These are phyloP conservation scores for Eublepharis macularius DNA, from an alignment of 2,113 vertebrate genomes.

Conservation along the genomic window DNA sequence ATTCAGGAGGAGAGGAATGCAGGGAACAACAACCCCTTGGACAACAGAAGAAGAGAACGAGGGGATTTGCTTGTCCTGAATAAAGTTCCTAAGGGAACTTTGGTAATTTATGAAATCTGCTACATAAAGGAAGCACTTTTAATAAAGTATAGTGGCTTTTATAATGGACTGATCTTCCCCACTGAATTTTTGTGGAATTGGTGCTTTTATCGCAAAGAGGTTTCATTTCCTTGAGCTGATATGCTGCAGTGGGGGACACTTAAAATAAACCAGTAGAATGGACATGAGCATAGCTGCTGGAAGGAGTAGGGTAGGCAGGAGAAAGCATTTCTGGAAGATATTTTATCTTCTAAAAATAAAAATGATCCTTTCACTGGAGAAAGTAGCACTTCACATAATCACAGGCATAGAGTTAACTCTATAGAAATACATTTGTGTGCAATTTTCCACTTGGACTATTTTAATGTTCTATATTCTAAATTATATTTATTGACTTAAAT, in stretches of 20 bases:
- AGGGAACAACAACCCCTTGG: too few relatives aligned
- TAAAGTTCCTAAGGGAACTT: too few relatives aligned
- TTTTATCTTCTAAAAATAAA: background rate
- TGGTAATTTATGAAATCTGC: too few relatives aligned
- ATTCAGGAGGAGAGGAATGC: too few relatives aligned
- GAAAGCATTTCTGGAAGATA: background rate
- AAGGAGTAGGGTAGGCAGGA: too few relatives aligned
- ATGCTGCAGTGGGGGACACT: background rate
- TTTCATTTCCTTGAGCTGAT: background rate
- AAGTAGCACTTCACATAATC: background rate
- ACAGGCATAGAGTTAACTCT: background rate
- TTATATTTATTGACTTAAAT: background rate
- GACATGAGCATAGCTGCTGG: background rate
- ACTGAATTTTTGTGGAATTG: too few relatives aligned
- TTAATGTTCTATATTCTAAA: background rate
- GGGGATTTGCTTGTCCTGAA: too few relatives aligned
- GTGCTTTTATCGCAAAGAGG: too few relatives aligned
- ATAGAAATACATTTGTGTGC: background rate
- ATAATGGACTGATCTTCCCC: too few relatives aligned
- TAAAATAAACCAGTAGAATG: background rate
- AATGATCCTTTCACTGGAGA: background rate
- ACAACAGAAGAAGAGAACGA: too few relatives aligned
- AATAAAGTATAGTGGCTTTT: too few relatives aligned
- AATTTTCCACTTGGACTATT: background rate
- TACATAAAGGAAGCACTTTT: too few relatives aligned